Base-by-base conservation (phyloP, 2,797 vertebrate genomes). In the Sebastes flavidus region DNA sequence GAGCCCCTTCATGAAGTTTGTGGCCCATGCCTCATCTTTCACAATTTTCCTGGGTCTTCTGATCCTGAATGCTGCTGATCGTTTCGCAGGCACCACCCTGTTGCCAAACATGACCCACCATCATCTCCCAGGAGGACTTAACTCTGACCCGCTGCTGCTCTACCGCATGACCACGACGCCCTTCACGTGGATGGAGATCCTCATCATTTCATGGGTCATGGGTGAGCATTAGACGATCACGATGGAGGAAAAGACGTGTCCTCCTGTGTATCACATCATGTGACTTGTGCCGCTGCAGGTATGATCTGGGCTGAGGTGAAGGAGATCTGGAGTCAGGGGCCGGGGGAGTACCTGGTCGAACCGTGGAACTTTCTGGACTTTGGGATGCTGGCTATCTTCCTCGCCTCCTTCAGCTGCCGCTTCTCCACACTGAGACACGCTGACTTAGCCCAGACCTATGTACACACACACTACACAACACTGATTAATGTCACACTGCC, bases 241-340 rank as follows among this genome's bases (percentile, higher is more conserved):
- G 1, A 49, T 24, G n/a, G 3, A 25, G 18, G 18, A 62, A n/a
- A 46, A 25, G 12, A 68, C 2, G 4, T 30, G 9, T 24, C 69
- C 20, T 54, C 34, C 11, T 59, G 13, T 29, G 9, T 20, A 1
- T 49, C 20, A 56, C 16, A 18, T 65, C 2, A 13, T 34, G 24
- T 83, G n/a, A 22, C 9, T 2, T 54, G 30, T 88, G 27, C 25
- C 6, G 6, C 62, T 77, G 59, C 75, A 99, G 98, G 99, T 56
- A 99, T 99, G 99, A 98, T 99, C 95, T 99, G 99, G 98, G 97
- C 97, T 2, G 99, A 99, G 89, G 99, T 98, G 91, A 99, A 99
- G 94, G 98, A 99, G 94, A 99, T 99, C 88, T 99, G 99, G 99
- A 97, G 96, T 77, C 97, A 98, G 83, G 99, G 98, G 46, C 98